Evolutionary conservation across 2,113 vertebrate genomes (phyloP).

Genomic region (Mormyrus iriodes): DNA sequence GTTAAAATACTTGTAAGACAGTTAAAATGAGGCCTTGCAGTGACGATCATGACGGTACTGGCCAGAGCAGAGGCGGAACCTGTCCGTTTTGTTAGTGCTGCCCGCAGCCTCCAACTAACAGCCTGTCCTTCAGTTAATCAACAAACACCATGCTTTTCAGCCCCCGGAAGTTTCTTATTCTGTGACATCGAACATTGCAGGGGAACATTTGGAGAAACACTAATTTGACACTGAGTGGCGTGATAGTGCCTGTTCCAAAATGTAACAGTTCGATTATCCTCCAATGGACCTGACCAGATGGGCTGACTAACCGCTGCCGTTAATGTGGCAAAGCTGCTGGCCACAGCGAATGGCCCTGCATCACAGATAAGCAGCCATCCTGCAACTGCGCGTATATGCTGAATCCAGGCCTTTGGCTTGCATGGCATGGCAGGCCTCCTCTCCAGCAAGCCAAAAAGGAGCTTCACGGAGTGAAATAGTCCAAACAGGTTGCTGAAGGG

Average conservation of each 20-base stretch:
- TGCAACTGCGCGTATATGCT: not conserved
- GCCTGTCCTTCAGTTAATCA: not conserved
- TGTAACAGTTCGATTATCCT: not conserved
- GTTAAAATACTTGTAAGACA: not conserved
- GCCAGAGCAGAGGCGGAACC: too few species aligned
- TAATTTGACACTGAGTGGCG: not conserved
- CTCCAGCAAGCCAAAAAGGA: not conserved
- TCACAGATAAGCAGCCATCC: not conserved
- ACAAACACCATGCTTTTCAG: not conserved
- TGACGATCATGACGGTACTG: too few species aligned
- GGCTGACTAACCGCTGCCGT: not conserved
- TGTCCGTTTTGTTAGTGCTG: not conserved
- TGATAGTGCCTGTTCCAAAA: not conserved
- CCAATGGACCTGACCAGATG: not conserved
- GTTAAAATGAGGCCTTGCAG: not conserved
- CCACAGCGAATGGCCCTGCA: not conserved
- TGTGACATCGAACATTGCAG: not conserved
- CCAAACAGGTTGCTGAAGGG: not conserved
- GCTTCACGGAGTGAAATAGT: not conserved
- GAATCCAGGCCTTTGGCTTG: not conserved
- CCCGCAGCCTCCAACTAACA: not conserved
- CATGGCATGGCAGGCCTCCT: not conserved
- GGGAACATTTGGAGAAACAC: not conserved
- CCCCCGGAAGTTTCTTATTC: not conserved
- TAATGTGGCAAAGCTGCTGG: not conserved